These are phyloP conservation scores for Diploscapter pachys DNA, from an alignment of 1,140 invertebrate genomes.

Conservation along the genomic window DNA sequence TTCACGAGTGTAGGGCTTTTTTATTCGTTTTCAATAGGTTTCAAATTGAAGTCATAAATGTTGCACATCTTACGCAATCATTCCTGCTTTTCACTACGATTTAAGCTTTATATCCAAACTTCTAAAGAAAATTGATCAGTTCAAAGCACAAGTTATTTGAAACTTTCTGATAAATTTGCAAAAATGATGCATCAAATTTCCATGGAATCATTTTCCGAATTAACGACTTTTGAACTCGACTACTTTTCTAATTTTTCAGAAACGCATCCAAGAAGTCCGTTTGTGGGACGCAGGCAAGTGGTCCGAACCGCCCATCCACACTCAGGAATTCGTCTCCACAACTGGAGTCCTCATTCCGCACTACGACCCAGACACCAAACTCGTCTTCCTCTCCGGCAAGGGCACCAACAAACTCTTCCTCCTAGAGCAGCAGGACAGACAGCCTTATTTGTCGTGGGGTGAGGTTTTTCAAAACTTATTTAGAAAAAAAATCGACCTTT, in stretches of 20 bases:
- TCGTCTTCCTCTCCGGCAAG: conserved; percentile 92
- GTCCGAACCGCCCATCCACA: conserved; percentile 18
- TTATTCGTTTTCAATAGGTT: background rate
- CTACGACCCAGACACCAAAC: conserved; percentile 83
- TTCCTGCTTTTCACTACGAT: too few relatives aligned
- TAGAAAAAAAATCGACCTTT: background rate
- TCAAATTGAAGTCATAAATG: background rate
- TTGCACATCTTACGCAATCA: too few relatives aligned
- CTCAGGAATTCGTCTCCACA: conserved; percentile 46
- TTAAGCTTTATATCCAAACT: too few relatives aligned
- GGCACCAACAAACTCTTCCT: conserved; percentile 64
- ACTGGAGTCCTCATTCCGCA: conserved; percentile 79
- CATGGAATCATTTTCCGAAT: too few relatives aligned
- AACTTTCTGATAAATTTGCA: too few relatives aligned
- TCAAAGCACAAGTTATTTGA: too few relatives aligned
- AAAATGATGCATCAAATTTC: too few relatives aligned
- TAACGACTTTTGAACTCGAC: background rate
- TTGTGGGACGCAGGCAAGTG: conserved; percentile 59
- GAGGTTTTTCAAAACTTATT: background rate
- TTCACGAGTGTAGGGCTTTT: conserved; percentile 54
- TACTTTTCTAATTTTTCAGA: conserved; percentile 15
- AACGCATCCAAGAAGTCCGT: conserved; percentile 56
- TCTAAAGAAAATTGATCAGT: too few relatives aligned
- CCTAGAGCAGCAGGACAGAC: conserved; percentile 23
- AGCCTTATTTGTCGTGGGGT: conserved; percentile 20